Base-by-base conservation (phyloP, 2,113 vertebrate genomes). In the Lycocorax pyrrhopterus region DNA sequence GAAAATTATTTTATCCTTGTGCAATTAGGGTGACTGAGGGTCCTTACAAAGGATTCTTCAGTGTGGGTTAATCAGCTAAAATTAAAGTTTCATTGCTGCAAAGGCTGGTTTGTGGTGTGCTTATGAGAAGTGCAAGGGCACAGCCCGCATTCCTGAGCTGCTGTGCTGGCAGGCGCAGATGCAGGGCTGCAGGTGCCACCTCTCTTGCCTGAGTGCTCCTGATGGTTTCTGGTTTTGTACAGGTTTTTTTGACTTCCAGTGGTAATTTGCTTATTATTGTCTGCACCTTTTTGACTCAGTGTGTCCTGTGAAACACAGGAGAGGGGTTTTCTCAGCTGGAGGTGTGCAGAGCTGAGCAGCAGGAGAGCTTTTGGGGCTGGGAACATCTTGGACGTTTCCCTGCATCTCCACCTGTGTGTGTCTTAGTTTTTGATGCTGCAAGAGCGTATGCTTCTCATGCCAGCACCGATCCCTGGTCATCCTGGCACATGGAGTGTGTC, bases 1-100 rank as follows among this genome's bases (percentile, higher is more conserved):
- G 82, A 91, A 96, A 97, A 89, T 90, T 91, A 46, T 94, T 95
- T 96, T 80, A 85, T 84, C 83, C 79, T 95, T 96, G 55, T 46
- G 84, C 60, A 66, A 9, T 86, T 77, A 84, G 80, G 62, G 63
- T 90, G 68, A 72, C 59, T 26, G 92, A 82, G n/a, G 60, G 59
- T 90, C 86, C 90, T 96, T 52, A n/a, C 49, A 93, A 94, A 94
- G 93, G 39, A 84, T 90, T 91, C 82, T 67, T 79, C 67, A 72
- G 27, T 83, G 87, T 87, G 35, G n/a, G 53, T 94, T 97, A 93
- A 89, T 33, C 47, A 92, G 67, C 35, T 87, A 69, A 92, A 95
- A 96, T 95, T 93, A 62, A 94, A 84, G 53, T 89, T 94, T 93
- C 90, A 95, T 97, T 96, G 84, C 81, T 96, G 72, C 55, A 84